Evolutionary conservation across 2,113 vertebrate genomes (phyloP).

Genomic region (Rutilus rutilus): DNA sequence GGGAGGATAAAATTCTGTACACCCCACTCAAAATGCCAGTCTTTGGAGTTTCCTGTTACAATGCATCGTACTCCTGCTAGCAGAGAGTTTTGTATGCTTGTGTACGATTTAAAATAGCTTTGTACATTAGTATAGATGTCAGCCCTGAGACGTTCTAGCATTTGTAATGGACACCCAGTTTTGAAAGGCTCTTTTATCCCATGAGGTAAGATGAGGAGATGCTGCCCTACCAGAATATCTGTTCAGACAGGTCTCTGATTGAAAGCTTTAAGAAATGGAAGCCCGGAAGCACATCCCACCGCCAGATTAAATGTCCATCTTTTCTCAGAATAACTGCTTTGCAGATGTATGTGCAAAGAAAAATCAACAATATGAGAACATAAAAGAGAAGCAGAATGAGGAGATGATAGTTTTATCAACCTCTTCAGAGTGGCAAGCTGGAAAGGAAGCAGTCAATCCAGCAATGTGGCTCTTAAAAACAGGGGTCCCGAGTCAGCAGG

Average conservation of each 20-base stretch:
- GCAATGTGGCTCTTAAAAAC: not conserved
- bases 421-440: not conserved
- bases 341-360: conserved; percentile 15
- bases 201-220: conserved; percentile 19
- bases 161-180: not conserved
- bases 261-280: conserved; percentile 25
- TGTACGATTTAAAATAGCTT: conserved; percentile 1
- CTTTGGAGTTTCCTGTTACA: conserved; percentile 54
- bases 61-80: not conserved
- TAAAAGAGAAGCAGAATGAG: not conserved
- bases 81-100: not conserved
- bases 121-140: not conserved
- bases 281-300: conserved; percentile 8
- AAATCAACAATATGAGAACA: conserved; percentile 18
- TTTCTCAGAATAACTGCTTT: conserved; percentile 40
- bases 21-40: conserved; percentile 41
- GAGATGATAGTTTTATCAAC: conserved; percentile 14
- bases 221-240: conserved; percentile 10
- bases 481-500: conserved; percentile 37
- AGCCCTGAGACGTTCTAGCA: not conserved
- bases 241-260: conserved; percentile 22
- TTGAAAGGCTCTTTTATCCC: conserved; percentile 37
- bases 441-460: conserved; percentile 16
- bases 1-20: conserved; percentile 56
- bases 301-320: conserved; percentile 31